These are phyloP conservation scores for Vimba vimba DNA, from an alignment of 2,113 vertebrate species.

Conservation along the genomic window DNA sequence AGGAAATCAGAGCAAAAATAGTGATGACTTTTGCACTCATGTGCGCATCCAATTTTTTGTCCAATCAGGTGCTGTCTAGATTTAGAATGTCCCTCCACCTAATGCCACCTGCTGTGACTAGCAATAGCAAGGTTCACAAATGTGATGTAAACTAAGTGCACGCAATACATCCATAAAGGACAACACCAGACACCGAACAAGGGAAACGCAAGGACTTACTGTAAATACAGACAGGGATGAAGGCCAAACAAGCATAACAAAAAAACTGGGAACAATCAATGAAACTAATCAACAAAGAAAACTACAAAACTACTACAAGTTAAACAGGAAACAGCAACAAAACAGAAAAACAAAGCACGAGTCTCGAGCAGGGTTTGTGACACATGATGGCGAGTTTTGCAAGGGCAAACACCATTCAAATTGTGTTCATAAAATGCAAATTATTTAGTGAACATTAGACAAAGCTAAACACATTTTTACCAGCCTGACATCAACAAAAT, in stretches of 20 bases:
- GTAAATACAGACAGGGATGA: too few relatives aligned
- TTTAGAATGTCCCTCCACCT: background rate
- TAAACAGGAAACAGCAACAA: too few relatives aligned
- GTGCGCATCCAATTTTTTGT: background rate
- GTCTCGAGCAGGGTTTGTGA: too few relatives aligned
- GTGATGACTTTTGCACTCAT: background rate
- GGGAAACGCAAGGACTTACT: too few relatives aligned
- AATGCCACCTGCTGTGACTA: background rate
- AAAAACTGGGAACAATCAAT: too few relatives aligned
- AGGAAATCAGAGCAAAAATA: slow-evolving; percentile 7
- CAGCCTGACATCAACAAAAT: background rate
- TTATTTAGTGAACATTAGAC: background rate
- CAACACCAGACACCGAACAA: too few relatives aligned
- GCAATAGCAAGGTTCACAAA: background rate
- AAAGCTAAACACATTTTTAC: background rate
- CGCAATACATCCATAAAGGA: too few relatives aligned
- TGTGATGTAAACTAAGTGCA: background rate
- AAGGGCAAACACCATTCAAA: background rate
- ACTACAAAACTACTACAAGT: too few relatives aligned
- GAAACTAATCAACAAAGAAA: too few relatives aligned
- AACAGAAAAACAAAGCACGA: too few relatives aligned
- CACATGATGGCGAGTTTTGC: background rate
- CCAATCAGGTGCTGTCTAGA: background rate
- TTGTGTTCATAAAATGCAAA: background rate
- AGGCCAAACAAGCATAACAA: too few relatives aligned